phyloP scores from a whole-genome alignment of 2,888 invertebrate genomes.

The Lasioglossum lativentre region DNA sequence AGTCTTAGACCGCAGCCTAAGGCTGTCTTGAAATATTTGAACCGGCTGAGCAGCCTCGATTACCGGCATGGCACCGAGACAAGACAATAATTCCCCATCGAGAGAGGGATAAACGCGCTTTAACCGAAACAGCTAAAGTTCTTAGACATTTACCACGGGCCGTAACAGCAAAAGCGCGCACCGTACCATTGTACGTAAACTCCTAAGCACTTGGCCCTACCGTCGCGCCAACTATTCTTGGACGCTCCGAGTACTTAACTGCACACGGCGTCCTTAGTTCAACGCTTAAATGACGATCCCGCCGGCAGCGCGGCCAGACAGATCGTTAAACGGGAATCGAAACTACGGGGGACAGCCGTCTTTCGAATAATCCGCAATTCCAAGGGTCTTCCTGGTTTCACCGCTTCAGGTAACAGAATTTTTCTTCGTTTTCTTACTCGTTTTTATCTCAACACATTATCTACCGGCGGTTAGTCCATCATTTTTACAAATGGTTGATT shows the following conservation, averaged over 20 bases:
- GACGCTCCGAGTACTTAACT: slow-evolving; percentile 50
- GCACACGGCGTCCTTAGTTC: slow-evolving; percentile 57
- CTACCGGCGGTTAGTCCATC: too few species aligned
- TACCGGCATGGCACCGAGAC: slow-evolving; percentile 7
- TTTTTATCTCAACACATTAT: neutral
- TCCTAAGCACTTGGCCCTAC: slow-evolving; percentile 40
- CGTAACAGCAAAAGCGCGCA: slow-evolving; percentile 54
- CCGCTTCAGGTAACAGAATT: neutral
- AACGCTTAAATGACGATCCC: slow-evolving; percentile 49
- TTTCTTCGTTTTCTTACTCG: neutral
- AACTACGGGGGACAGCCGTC: neutral
- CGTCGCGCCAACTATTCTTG: slow-evolving; percentile 57
- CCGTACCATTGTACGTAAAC: slow-evolving; percentile 50
- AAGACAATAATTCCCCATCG: slow-evolving; percentile 55
- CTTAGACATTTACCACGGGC: slow-evolving; percentile 55
- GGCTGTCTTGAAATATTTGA: neutral
- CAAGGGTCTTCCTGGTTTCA: neutral
- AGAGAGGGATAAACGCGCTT: slow-evolving; percentile 40
- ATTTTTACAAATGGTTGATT: too few species aligned
- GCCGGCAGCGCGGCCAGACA: neutral
- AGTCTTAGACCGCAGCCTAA: neutral
- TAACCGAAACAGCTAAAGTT: slow-evolving; percentile 60
- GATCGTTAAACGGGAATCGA: slow-evolving; percentile 40
- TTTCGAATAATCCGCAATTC: neutral
- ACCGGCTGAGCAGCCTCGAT: slow-evolving; percentile 2